Base-by-base conservation (phyloP, 1,140 invertebrate species). In the Neodiprion virginianus region DNA sequence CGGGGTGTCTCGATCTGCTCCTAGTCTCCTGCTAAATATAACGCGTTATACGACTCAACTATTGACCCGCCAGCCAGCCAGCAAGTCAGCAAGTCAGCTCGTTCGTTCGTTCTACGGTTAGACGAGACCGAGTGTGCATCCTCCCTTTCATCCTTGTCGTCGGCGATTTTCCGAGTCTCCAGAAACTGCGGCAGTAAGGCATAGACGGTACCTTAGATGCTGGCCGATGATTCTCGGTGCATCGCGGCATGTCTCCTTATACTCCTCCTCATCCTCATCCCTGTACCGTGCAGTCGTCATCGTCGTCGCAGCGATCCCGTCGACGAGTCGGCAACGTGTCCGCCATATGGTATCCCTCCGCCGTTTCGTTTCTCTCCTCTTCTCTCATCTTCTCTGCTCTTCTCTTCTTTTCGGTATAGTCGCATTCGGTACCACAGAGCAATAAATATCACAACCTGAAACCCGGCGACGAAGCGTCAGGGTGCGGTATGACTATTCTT, bases 1-100 rank as follows among this genome's bases (percentile, higher is more conserved):
- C 28, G 28, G 28, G 28, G 28, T 40, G 28, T 40, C 28, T 40
- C 28, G 28, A 40, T 40, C 28, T 40, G 28, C 28, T 65, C 12
- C 61, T 65, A 14, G 14, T 12, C 67, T 14, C 11, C 53, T 72
- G 80, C 82, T 85, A 85, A 84, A 85, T 84, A 85, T 85, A 84
- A 83, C 78, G 53, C 53, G 73, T 79, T 79, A 79, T 83, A 80
- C 74, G 79, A 79, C 71, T 80, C 73, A 79, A 73, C 71, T 40
- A 23, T 69, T 23, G 73, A 75, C 74, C 67, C 68, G 70, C 65
- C 23, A 66, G 74, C 72, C 48, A 53, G 72, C 72, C 10, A 53
- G 28, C 28, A 40, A 40, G 76, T 72, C 10, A 53, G 28, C 28
- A 40, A 40, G 76, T 72, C 66, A 77, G 73, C 67, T 74, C 74